These are phyloP conservation scores for Xylocopa sonorina DNA, from an alignment of 1,140 invertebrate genomes.

Conservation along the genomic window DNA sequence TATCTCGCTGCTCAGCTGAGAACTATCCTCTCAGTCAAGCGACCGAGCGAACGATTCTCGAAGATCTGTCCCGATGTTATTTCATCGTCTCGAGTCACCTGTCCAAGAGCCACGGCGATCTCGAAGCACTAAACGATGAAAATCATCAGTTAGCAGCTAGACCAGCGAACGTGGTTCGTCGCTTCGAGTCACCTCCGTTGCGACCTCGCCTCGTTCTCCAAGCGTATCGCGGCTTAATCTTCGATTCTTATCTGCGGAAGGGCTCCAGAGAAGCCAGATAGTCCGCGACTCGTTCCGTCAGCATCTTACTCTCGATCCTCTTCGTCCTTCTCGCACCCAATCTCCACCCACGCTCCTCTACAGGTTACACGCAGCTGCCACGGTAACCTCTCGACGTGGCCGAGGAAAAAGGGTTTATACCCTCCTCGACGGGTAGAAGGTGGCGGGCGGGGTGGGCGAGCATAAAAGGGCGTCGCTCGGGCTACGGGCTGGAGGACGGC, in stretches of 20 bases:
- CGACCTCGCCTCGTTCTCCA: neutral
- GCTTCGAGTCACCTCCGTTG: neutral
- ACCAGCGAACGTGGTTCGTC: neutral
- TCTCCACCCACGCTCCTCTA: neutral
- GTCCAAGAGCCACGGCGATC: neutral
- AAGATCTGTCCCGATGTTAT: neutral
- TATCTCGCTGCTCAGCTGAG: neutral
- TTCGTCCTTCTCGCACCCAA: neutral
- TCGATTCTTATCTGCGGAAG: constrained; percentile 50
- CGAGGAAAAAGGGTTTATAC: constrained; percentile 55
- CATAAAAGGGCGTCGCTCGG: constrained; percentile 53
- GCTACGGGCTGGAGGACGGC: constrained; percentile 1
- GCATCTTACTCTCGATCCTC: constrained; percentile 28
- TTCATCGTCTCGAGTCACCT: neutral
- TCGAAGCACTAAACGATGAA: neutral
- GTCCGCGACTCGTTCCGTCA: constrained; percentile 48
- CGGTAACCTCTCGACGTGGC: constrained; percentile 38
- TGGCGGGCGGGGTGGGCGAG: neutral
- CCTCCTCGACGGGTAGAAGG: neutral
- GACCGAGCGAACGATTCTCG: neutral
- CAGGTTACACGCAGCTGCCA: constrained; percentile 7
- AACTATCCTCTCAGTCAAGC: neutral
- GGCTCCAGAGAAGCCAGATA: neutral
- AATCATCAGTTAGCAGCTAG: neutral
- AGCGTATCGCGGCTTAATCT: constrained; percentile 45